phyloP scores from a whole-genome alignment of 2,888 invertebrate genomes.

The Tetrapedia diversipes region DNA sequence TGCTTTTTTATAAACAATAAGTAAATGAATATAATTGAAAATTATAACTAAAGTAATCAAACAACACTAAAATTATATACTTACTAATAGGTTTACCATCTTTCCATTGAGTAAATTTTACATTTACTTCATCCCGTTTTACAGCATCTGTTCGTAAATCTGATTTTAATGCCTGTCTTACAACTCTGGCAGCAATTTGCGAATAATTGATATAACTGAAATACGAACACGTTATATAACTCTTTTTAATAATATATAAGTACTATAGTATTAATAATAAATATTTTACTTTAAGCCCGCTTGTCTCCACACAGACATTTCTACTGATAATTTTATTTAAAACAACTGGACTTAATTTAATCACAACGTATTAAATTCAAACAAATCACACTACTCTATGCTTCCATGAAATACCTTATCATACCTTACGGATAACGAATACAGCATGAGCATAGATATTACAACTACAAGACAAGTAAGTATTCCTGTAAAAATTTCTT shows the following conservation, averaged over 20 bases:
- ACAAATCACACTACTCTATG: not conserved
- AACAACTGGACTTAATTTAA: not conserved
- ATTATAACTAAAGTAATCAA: not conserved
- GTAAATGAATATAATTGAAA: not conserved
- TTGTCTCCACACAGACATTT: slow-evolving; percentile 93
- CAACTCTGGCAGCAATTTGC: slow-evolving; percentile 93
- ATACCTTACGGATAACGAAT: not conserved
- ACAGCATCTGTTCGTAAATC: slow-evolving; percentile 89
- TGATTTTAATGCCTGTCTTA: slow-evolving; percentile 91
- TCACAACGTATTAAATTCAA: not conserved
- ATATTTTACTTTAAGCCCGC: slow-evolving; percentile 91
- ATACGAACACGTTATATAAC: slow-evolving; percentile 35
- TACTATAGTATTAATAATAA: not conserved
- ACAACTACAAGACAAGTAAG: not conserved
- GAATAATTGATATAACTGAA: slow-evolving; percentile 98
- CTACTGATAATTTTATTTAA: slow-evolving; percentile 75
- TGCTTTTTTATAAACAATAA: not conserved
- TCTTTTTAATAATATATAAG: slow-evolving; percentile 3
- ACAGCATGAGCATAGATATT: slow-evolving; percentile 2
- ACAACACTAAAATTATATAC: slow-evolving; percentile 78
- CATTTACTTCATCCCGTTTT: slow-evolving; percentile 89
- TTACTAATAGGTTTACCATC: slow-evolving; percentile 94
- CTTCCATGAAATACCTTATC: not conserved
- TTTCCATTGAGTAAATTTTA: slow-evolving; percentile 94
- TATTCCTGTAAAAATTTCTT: not conserved